Evolutionary conservation across 1,140 invertebrate species (phyloP).

Genomic region (Drosophila albomicans): DNA sequence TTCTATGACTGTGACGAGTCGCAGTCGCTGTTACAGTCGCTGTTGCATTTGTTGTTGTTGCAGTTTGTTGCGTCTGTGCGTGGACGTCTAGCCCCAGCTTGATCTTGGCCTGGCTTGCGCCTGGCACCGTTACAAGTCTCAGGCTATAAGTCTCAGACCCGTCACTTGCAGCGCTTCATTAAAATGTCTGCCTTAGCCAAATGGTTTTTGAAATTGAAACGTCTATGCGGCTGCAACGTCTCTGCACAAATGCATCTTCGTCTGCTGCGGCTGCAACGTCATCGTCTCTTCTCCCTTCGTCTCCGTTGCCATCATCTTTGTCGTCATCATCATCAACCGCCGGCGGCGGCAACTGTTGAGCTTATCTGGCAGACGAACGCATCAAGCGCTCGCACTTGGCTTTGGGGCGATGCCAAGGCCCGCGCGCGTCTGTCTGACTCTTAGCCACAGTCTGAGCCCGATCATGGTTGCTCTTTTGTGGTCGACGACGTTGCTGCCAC

Average conservation of each 20-base stretch:
- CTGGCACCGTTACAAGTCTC: conserved; percentile 54
- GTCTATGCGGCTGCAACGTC: conserved; percentile 62
- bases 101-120: conserved; percentile 50
- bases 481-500: conserved; percentile 44
- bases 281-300: not conserved
- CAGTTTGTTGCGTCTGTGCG: conserved; percentile 49
- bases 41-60: conserved; percentile 25
- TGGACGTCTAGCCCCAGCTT: conserved; percentile 49
- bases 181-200: conserved; percentile 74
- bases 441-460: not conserved
- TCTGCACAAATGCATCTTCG: conserved; percentile 20
- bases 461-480: conserved; percentile 18
- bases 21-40: conserved; percentile 8
- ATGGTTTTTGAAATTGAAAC: conserved; percentile 77
- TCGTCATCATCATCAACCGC: not conserved
- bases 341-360: conserved; percentile 37
- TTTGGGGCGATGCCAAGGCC: conserved; percentile 45
- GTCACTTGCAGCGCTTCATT: conserved; percentile 72
- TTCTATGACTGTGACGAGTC: conserved; percentile 45
- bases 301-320: conserved; percentile 1
- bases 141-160: conserved; percentile 27
- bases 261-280: conserved; percentile 1
- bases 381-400: conserved; percentile 35
- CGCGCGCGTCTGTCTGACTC: conserved; percentile 4
- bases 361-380: conserved; percentile 64